Evolutionary conservation across 2,888 invertebrate genomes (phyloP).

Genomic region (Xanthorhoe spadicearia): DNA sequence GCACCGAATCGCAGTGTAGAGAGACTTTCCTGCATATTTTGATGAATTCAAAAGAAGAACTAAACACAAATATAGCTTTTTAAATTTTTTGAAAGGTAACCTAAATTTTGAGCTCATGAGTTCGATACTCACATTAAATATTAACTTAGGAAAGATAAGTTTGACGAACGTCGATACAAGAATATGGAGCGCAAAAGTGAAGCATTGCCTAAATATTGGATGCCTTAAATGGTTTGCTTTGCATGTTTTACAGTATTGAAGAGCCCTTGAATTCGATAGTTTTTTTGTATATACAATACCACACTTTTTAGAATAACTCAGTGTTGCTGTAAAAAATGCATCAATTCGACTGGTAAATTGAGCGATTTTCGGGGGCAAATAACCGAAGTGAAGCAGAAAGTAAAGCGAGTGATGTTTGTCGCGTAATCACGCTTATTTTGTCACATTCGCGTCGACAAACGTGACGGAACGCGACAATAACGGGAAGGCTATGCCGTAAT

Average conservation of each 20-base stretch:
- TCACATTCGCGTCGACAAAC: conserved; percentile 75
- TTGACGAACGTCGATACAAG: not conserved
- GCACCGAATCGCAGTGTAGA: conserved; percentile 26
- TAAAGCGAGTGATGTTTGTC: conserved; percentile 62
- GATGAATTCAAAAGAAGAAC: conserved; percentile 9
- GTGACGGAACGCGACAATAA: conserved; percentile 77
- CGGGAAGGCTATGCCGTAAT: conserved; percentile 70
- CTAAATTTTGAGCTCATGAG: not conserved
- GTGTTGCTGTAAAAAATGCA: conserved; percentile 2
- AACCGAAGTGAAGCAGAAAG: conserved; percentile 44
- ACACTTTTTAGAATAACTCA: not conserved
- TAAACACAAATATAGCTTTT: not conserved
- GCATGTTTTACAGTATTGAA: not conserved
- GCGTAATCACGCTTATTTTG: conserved; percentile 74
- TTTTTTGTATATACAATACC: not conserved
- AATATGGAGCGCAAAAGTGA: not conserved
- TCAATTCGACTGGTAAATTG: conserved; percentile 21
- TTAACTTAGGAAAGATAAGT: not conserved
- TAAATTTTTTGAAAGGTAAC: not conserved
- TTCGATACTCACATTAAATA: not conserved
- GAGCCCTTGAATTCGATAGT: not conserved
- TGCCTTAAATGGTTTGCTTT: not conserved
- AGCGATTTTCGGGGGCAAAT: conserved; percentile 24
- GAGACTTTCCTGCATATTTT: conserved; percentile 3
- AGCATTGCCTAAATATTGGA: not conserved